Evolutionary conservation across 2,797 vertebrate genomes (phyloP).

Genomic region (Eremophila alpestris): DNA sequence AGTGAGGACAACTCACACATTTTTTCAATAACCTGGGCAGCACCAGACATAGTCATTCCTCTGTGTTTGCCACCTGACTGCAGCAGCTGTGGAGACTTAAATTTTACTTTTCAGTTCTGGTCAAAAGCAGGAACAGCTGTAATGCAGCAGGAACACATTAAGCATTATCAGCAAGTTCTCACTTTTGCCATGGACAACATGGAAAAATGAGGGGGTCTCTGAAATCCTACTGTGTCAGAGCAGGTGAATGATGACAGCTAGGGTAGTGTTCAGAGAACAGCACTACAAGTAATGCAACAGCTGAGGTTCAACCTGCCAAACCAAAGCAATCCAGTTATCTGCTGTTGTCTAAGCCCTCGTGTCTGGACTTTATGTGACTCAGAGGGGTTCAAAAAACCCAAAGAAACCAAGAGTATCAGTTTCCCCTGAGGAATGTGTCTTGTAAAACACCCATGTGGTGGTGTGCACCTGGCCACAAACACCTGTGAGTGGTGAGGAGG

Average conservation of each 20-base stretch:
- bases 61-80: rapidly evolving
- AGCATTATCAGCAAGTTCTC: neutral
- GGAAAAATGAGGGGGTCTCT: neutral
- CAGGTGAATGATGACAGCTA: neutral
- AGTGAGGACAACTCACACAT: neutral
- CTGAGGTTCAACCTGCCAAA: neutral
- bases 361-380: neutral
- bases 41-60: neutral
- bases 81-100: neutral
- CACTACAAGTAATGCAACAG: neutral
- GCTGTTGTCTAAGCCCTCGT: neutral
- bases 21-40: neutral
- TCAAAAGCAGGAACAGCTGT: neutral
- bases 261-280: neutral
- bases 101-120: neutral
- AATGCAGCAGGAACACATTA: neutral
- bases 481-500: rapidly evolving
- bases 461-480: neutral
- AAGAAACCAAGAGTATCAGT: no score
- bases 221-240: neutral
- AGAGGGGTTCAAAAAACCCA: neutral
- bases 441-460: rapidly evolving
- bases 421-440: neutral
- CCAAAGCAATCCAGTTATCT: neutral
- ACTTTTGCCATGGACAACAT: neutral